Conservation (phyloP, 2,888 invertebrate genomes). For the Caenorhabditis uteleia region DNA sequence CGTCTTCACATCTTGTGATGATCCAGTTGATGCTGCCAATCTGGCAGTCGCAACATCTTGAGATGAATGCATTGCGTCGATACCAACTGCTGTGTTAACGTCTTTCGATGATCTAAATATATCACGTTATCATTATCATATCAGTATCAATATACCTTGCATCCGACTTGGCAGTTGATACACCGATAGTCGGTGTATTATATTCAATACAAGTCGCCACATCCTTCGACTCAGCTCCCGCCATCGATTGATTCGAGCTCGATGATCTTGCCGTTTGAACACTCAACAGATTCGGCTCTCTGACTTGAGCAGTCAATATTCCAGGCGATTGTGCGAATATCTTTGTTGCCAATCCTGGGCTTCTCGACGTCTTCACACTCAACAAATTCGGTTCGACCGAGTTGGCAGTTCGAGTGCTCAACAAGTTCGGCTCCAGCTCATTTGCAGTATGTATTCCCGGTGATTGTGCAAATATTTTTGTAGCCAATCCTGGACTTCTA, state of each 20-base stretch:
- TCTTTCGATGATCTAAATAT: conserved; percentile 5
- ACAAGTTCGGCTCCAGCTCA: conserved; percentile 19
- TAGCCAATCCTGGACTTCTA: conserved; percentile 7
- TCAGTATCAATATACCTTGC: no score
- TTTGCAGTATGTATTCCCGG: conserved; percentile 20
- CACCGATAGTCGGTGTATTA: not conserved
- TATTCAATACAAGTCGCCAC: not conserved
- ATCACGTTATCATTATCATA: no score
- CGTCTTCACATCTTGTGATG: conserved; percentile 31
- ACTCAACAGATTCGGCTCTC: conserved; percentile 34
- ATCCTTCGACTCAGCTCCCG: not conserved
- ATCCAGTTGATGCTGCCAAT: conserved; percentile 15
- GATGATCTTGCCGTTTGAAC: conserved; percentile 22
- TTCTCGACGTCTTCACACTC: conserved; percentile 10
- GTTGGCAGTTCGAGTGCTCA: conserved; percentile 20
- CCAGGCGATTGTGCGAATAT: conserved; percentile 7
- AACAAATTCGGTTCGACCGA: conserved; percentile 30
- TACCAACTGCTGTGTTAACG: conserved; percentile 21
- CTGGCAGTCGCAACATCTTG: conserved; percentile 8
- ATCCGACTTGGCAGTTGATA: not conserved
- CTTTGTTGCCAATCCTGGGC: conserved; percentile 5
- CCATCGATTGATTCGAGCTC: not conserved
- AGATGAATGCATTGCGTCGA: conserved; percentile 4
- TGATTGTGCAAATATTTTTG: conserved; percentile 1
- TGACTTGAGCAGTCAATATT: conserved; percentile 20